These are phyloP conservation scores for Poeciliopsis gracilis DNA, from an alignment of 2,797 vertebrate species.

Conservation along the genomic window DNA sequence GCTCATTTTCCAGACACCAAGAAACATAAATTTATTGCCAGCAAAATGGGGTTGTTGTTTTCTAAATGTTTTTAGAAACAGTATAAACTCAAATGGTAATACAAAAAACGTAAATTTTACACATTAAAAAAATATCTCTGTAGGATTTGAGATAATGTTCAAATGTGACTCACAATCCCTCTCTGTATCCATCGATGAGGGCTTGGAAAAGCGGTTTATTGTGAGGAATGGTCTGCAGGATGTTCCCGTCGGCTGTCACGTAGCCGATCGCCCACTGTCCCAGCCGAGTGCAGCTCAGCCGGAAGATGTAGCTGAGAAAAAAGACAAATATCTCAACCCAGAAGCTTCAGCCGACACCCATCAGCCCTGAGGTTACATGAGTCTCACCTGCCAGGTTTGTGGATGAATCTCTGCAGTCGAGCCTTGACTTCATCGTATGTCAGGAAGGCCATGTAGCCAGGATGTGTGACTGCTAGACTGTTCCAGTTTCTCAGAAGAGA, in stretches of 20 bases:
- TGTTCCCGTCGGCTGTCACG: conserved; percentile 97
- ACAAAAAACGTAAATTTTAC: too few relatives aligned
- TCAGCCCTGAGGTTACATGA: background rate
- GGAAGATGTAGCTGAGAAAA: conserved; percentile 92
- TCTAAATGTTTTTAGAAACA: too few relatives aligned
- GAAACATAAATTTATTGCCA: too few relatives aligned
- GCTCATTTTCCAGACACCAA: too few relatives aligned
- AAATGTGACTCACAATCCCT: conserved; percentile 94
- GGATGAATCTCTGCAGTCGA: conserved; percentile 96
- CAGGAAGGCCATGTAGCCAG: conserved; percentile 98
- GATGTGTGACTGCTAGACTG: conserved; percentile 95
- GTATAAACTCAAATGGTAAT: too few relatives aligned
- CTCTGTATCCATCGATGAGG: conserved; percentile 98
- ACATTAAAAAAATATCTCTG: background rate
- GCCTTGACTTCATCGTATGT: conserved; percentile 98
- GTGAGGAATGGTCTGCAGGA: conserved; percentile 98
- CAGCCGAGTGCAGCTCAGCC: conserved; percentile 95
- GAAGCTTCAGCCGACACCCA: background rate
- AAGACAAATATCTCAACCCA: background rate
- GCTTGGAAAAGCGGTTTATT: conserved; percentile 99
- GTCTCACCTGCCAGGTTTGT: conserved; percentile 96
- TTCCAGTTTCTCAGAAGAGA: conserved; percentile 98
- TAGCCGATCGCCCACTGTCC: conserved; percentile 99
- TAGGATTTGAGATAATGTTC: background rate
- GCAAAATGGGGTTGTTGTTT: too few relatives aligned